Evolutionary conservation across 2,888 invertebrate species (phyloP).

Genomic region (Ditula angustiorana): DNA sequence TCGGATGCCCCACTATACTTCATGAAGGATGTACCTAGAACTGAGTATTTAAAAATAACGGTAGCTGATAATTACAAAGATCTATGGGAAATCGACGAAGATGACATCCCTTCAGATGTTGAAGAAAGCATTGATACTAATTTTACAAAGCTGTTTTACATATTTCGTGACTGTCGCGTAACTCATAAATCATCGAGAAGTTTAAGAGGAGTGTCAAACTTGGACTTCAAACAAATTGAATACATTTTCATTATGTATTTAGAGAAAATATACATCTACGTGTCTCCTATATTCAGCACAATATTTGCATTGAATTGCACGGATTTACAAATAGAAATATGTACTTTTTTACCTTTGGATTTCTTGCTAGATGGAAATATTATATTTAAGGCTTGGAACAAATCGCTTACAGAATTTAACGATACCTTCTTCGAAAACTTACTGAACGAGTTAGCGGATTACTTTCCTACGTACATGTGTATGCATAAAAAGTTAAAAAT

Average conservation of each 20-base stretch:
- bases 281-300: slow-evolving; percentile 51
- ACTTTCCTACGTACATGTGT: slow-evolving; percentile 57
- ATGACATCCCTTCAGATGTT: slow-evolving; percentile 26
- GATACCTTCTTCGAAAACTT: slow-evolving; percentile 49
- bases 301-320: slow-evolving; percentile 50
- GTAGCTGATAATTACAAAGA: slow-evolving; percentile 55
- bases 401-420: slow-evolving; percentile 50
- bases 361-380: slow-evolving; percentile 58
- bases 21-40: slow-evolving; percentile 47
- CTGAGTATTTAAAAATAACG: slow-evolving; percentile 53
- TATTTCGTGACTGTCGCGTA: slow-evolving; percentile 54
- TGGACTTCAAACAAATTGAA: slow-evolving; percentile 54
- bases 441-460: slow-evolving; percentile 51
- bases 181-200: slow-evolving; percentile 51
- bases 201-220: slow-evolving; percentile 50
- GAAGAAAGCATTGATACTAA: slow-evolving; percentile 39
- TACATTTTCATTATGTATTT: slow-evolving; percentile 60
- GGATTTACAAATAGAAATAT: slow-evolving; percentile 50
- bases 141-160: slow-evolving; percentile 47
- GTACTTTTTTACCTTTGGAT: slow-evolving; percentile 47
- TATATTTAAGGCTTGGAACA: slow-evolving; percentile 60
- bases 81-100: slow-evolving; percentile 45
- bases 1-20: slow-evolving; percentile 52
- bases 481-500: slow-evolving; percentile 51
- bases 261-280: slow-evolving; percentile 54